Evolutionary conservation across 2,113 vertebrate genomes (phyloP).

Genomic region (Osmerus mordax): DNA sequence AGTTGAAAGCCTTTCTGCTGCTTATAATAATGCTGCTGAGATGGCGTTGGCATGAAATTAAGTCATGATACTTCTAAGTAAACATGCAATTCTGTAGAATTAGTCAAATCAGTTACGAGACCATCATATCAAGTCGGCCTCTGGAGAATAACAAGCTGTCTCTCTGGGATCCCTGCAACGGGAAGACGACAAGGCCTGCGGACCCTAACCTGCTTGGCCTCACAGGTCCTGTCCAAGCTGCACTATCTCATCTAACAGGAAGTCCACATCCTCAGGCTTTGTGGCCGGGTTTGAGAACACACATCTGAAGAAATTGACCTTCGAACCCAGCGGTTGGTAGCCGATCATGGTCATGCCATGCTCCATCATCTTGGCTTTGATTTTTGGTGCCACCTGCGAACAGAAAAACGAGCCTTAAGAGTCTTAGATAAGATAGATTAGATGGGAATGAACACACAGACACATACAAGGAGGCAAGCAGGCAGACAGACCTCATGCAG

Average conservation of each 20-base stretch:
- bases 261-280: constrained; percentile 63
- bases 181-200: too few relatives aligned
- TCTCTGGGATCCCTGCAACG: too few relatives aligned
- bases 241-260: constrained; percentile 68
- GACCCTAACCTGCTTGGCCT: background rate
- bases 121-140: too few relatives aligned
- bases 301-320: constrained; percentile 69
- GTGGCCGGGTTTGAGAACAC: constrained; percentile 71
- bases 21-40: too few relatives aligned
- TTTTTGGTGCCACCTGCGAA: constrained; percentile 64
- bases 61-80: too few relatives aligned
- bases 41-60: too few relatives aligned
- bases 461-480: background rate
- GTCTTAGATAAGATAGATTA: too few relatives aligned
- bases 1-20: too few relatives aligned
- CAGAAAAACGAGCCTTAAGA: background rate
- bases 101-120: too few relatives aligned
- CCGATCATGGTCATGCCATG: constrained; percentile 59
- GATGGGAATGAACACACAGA: background rate
- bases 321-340: constrained; percentile 62
- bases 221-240: constrained; percentile 61
- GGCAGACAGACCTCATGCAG: constrained; percentile 55
- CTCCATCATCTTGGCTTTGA: constrained; percentile 72
- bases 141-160: too few relatives aligned
- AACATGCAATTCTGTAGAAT: too few relatives aligned